Conservation (phyloP, 2,888 invertebrate species). For the Xestia rhomboidea region DNA sequence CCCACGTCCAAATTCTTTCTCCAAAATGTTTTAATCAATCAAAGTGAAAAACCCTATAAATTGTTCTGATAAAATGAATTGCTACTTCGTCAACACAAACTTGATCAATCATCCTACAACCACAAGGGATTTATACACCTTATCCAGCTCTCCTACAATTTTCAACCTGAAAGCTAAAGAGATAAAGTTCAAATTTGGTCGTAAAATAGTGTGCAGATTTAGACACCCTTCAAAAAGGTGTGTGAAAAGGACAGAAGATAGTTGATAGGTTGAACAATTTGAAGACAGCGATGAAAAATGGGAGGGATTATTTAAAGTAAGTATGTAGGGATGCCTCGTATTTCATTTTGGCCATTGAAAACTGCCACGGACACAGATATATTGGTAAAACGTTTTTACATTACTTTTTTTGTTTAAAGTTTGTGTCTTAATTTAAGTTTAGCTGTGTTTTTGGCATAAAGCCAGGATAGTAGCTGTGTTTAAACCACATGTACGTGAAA, state of each 20-base stretch:
- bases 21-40: conserved; percentile 51
- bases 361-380: conserved; percentile 1
- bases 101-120: conserved; percentile 55
- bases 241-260: conserved; percentile 29
- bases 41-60: conserved; percentile 45
- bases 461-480: neutral
- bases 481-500: neutral
- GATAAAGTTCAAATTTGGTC: conserved; percentile 26
- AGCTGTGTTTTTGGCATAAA: neutral
- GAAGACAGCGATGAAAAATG: conserved; percentile 42
- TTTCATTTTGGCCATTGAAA: conserved; percentile 11
- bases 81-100: conserved; percentile 44
- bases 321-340: conserved; percentile 8
- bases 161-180: neutral
- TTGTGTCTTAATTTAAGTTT: neutral
- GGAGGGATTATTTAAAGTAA: conserved; percentile 24
- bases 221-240: conserved; percentile 28
- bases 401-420: neutral
- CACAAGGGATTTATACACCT: conserved; percentile 46
- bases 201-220: conserved; percentile 4
- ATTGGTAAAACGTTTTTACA: conserved; percentile 2
- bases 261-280: conserved; percentile 40
- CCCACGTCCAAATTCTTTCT: neutral
- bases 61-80: conserved; percentile 46
- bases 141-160: neutral